Conservation (phyloP, 2,113 vertebrate genomes). For the Rhinichthys klamathensis region DNA sequence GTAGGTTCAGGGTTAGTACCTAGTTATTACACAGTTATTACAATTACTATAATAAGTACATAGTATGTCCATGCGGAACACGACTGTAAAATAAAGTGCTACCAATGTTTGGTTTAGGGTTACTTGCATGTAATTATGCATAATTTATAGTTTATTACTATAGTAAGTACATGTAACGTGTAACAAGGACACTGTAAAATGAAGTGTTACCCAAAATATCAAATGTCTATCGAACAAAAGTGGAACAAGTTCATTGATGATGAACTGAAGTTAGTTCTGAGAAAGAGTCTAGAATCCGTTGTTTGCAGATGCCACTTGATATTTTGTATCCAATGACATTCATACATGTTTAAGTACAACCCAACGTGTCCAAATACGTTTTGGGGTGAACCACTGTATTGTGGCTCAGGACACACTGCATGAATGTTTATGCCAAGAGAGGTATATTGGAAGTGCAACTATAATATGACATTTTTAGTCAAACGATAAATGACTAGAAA, state of each 20-base stretch:
- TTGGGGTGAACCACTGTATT: background rate
- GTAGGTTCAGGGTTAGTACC: no score
- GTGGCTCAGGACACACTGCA: background rate
- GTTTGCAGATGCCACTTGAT: background rate
- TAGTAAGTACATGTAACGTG: no score
- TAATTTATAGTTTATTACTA: no score
- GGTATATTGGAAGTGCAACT: conserved; percentile 3
- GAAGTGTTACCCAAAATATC: no score
- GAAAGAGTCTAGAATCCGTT: background rate
- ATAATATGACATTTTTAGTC: background rate
- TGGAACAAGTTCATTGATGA: background rate
- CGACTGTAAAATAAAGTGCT: no score
- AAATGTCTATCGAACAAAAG: no score
- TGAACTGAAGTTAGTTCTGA: background rate
- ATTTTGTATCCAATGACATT: background rate
- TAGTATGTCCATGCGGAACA: no score
- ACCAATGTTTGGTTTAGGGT: no score
- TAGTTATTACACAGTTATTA: no score
- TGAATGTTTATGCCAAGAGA: background rate
- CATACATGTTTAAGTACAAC: background rate
- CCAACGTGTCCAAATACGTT: background rate
- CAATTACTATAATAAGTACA: no score
- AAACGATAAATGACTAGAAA: background rate
- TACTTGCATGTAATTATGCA: no score
- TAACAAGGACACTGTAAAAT: no score